A percentile compares a stretch with the other conserved stretches of the same genome.
phyloP scores from a whole-genome alignment of 2,113 vertebrate species.

The Dasyornis broadbenti region DNA sequence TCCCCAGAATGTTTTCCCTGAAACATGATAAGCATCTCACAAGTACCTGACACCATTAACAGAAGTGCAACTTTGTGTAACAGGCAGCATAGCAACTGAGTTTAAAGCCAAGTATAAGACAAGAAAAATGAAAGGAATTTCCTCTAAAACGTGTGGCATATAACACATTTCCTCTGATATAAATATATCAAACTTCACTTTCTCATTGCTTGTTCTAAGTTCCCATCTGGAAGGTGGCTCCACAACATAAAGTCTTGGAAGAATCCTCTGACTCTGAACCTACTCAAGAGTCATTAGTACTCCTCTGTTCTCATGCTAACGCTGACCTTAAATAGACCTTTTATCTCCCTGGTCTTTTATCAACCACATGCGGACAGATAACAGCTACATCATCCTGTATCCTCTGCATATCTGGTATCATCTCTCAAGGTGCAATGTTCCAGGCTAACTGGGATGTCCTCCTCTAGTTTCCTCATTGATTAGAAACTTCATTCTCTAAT shows the following conservation, averaged over 20 bases:
- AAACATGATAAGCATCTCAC: neutral
- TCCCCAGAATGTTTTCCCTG: neutral
- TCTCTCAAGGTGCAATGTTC: neutral
- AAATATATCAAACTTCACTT: neutral
- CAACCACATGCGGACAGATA: neutral
- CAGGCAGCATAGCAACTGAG: fast-evolving
- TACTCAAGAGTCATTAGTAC: neutral
- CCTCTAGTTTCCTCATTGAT: neutral
- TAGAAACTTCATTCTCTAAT: neutral
- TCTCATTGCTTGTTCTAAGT: neutral
- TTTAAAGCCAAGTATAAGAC: neutral
- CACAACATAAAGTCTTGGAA: neutral
- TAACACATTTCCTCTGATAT: neutral
- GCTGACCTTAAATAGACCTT: neutral
- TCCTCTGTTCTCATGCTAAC: neutral
- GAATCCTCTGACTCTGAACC: neutral
- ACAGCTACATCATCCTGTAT: neutral
- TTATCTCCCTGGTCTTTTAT: neutral
- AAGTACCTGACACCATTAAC: neutral
- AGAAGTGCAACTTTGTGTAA: neutral
- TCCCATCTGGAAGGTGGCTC: neutral
- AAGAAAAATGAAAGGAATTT: neutral
- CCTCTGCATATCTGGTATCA: neutral
- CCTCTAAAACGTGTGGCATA: too few relatives aligned
- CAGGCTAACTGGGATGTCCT: neutral